A percentile compares a stretch with the other conserved stretches of the same genome.
Evolutionary conservation across 2,888 invertebrate species (phyloP).

Genomic region (Trissolcus japonicus): DNA sequence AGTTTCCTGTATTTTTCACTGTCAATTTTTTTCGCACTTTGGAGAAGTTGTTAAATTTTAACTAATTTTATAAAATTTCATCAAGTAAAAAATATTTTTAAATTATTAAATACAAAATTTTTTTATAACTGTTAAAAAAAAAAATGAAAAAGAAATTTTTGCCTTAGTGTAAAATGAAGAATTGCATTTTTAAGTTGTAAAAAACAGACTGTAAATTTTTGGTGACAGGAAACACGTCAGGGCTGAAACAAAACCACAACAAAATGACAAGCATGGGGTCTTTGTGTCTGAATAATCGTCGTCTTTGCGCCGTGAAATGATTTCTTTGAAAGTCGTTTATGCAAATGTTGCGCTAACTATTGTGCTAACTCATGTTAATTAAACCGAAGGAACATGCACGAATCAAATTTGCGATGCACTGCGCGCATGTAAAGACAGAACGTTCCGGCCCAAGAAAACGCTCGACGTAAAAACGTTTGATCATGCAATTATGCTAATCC

Average conservation of each 20-base stretch:
- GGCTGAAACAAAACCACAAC: not conserved
- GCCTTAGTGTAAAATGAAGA: no score
- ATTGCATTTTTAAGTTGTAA: no score
- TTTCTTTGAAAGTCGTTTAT: slow-evolving; percentile 53
- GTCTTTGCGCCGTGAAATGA: slow-evolving; percentile 36
- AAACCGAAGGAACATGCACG: slow-evolving; percentile 45
- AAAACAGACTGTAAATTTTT: no score
- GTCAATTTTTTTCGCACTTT: not conserved
- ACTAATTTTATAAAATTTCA: no score
- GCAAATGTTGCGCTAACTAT: slow-evolving; percentile 46
- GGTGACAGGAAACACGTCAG: slow-evolving; percentile 22
- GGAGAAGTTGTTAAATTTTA: no score
- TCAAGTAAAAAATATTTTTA: no score
- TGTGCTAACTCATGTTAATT: slow-evolving; percentile 55
- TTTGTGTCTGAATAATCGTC: slow-evolving; percentile 45
- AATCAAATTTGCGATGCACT: slow-evolving; percentile 52
- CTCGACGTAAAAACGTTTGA: slow-evolving; percentile 46
- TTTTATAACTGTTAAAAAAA: no score
- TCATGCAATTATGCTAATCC: slow-evolving; percentile 55
- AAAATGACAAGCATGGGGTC: not conserved
- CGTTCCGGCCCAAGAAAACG: slow-evolving; percentile 37
- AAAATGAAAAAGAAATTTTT: no score
- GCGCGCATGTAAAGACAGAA: slow-evolving; percentile 45
- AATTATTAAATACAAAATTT: no score
- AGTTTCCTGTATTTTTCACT: slow-evolving; percentile 8